Evolutionary conservation across 35 echinoderm and acorn worm genomes (phyloP).

Genomic region (Strongylocentrotus purpuratus): DNA sequence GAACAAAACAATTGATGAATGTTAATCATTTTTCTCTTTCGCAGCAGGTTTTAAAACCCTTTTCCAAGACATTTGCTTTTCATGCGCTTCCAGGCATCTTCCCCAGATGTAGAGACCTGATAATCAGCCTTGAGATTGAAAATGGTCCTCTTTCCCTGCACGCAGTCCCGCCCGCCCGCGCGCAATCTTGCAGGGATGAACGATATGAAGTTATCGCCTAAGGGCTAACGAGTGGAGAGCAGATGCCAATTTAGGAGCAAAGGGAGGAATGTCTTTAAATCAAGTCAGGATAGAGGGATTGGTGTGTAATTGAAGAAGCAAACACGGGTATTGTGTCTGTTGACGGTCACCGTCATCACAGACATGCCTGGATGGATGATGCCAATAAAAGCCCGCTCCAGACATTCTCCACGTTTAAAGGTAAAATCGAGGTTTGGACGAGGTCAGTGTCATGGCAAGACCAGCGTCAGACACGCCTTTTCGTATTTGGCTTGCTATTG

Average conservation of each 20-base stretch:
- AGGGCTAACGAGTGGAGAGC: neutral
- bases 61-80: neutral
- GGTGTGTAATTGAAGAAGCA: conserved; percentile 1
- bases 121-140: neutral
- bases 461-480: no score
- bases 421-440: neutral
- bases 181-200: neutral
- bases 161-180: neutral
- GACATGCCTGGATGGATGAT: neutral
- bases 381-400: neutral
- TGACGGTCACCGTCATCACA: neutral
- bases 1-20: no score
- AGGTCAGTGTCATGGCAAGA: no score
- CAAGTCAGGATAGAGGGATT: neutral
- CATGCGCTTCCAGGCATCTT: neutral
- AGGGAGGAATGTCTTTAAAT: neutral
- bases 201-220: neutral
- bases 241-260: neutral
- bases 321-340: neutral
- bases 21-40: neutral
- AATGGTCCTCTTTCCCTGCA: neutral
- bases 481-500: no score
- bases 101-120: neutral
- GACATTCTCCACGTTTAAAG: neutral
- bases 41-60: neutral